Base-by-base conservation (phyloP, 64 coral and sea anemone species). In the Trachythela sp. region DNA sequence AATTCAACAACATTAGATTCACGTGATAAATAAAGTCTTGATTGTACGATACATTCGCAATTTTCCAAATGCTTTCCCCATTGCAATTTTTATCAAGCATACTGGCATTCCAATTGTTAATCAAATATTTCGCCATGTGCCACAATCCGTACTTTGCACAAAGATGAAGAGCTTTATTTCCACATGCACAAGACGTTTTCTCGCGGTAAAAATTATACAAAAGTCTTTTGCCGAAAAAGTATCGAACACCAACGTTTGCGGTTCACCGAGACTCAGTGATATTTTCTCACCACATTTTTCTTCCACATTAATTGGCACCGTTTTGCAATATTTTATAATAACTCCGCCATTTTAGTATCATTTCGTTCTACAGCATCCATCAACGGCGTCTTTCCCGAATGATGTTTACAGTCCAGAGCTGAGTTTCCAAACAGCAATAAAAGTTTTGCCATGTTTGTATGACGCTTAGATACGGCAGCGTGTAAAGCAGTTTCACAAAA, bases 401-500 rank as follows among this genome's bases (percentile, higher is more conserved):
- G 35, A 80, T 80, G 75, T 80, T 37, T 37, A 36, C 75, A 80
- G 15, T 80, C 0, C 1, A 80, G 15, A 4, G 75, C 31, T 0
- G 34, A 39, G 15, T 80, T 80, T 13, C 20, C 75, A 22, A 0
- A 80, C 75, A 9, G 37, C 75, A 80, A 35, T 80, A 80, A 1
- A 37, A 37, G 2, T 36, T 80, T 80, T 39, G 37, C 0, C 0
- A 39, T 80, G 31, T 37, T 80, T 6, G 35, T 15, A 80, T 80
- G 75, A 39, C 75, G 27, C 20, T 80, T 80, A 0, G 75, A 80
- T 14, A 80, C 75, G 6, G 75, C 75, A 80, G 75, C 75, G 37
- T 80, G 75, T 17, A 80, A 39, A 80, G 75, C 75, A 36, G 75
- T 80, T 36, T 80, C 75, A 36, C 75, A 80, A 80, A 80, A 80